Percentiles rank a stretch among this genome's conserved stretches.
Conservation (phyloP, 2,888 invertebrate genomes). For the Pardosa pseudoannulata region DNA sequence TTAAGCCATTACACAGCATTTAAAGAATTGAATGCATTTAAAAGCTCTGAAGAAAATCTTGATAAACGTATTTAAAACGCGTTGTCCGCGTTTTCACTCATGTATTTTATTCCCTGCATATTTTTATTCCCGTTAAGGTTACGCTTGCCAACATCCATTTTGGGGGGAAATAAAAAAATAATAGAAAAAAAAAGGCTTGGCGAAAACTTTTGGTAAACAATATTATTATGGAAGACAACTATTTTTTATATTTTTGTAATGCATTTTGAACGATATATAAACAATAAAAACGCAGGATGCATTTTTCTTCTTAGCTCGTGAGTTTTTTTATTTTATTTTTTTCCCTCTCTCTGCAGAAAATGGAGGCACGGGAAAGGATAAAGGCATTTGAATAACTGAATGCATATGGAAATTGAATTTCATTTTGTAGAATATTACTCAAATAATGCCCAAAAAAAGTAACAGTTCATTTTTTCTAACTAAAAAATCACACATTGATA, state of each 20-base stretch:
- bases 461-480: not conserved
- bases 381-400: constrained; percentile 38
- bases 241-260: not conserved
- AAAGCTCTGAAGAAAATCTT: constrained; percentile 35
- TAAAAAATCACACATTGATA: too few species aligned
- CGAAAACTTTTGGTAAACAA: constrained; percentile 65
- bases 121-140: constrained; percentile 10
- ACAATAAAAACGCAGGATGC: not conserved
- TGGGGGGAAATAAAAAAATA: not conserved
- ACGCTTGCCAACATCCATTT: constrained; percentile 32
- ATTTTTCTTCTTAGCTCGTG: not conserved
- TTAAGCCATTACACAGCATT: not conserved
- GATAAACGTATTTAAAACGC: constrained; percentile 69
- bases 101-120: constrained; percentile 22
- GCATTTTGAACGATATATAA: constrained; percentile 8
- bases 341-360: not conserved
- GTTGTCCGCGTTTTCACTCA: constrained; percentile 49
- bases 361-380: too few species aligned
- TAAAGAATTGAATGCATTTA: constrained; percentile 18
- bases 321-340: not conserved
- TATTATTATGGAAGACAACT: constrained; percentile 37
- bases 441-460: not conserved
- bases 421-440: constrained; percentile 2
- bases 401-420: constrained; percentile 32
- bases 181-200: constrained; percentile 36